phyloP scores from a whole-genome alignment of 30 jellyfish, hydroid and myxozoan species.

The Turritopsis rubra region DNA sequence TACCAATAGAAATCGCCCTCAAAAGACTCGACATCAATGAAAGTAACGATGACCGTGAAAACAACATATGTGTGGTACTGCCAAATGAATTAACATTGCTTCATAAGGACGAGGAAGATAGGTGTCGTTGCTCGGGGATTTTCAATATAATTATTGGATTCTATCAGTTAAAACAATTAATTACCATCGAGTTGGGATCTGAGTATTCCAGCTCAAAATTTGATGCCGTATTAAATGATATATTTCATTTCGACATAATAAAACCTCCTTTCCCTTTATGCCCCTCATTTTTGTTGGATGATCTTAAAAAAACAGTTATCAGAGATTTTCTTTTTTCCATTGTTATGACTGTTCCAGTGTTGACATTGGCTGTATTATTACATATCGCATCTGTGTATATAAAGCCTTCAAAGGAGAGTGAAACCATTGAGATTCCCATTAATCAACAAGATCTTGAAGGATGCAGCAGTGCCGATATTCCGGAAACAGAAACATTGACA shows the following conservation, averaged over 20 bases:
- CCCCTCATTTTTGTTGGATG: neutral
- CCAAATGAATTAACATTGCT: neutral
- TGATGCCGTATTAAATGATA: neutral
- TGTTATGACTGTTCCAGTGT: neutral
- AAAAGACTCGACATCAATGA: neutral
- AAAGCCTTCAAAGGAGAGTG: neutral
- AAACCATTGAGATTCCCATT: neutral
- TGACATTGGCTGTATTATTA: neutral
- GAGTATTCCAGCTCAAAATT: neutral
- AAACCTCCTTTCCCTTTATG: neutral
- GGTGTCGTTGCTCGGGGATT: neutral
- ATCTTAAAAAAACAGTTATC: neutral
- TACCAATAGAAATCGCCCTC: no score
- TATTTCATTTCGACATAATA: neutral
- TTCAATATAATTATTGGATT: neutral
- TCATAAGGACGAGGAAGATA: neutral
- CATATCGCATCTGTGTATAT: neutral
- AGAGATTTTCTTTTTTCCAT: neutral
- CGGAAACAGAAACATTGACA: no score
- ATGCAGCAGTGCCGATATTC: no score
- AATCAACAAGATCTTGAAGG: neutral
- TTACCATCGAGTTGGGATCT: neutral
- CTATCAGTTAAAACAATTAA: neutral
- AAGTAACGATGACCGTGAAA: neutral
- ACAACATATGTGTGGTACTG: neutral